Percentiles rank a stretch among this genome's conserved stretches.
phyloP scores from a whole-genome alignment of 1,140 invertebrate genomes.

The Hirudo medicinalis region DNA sequence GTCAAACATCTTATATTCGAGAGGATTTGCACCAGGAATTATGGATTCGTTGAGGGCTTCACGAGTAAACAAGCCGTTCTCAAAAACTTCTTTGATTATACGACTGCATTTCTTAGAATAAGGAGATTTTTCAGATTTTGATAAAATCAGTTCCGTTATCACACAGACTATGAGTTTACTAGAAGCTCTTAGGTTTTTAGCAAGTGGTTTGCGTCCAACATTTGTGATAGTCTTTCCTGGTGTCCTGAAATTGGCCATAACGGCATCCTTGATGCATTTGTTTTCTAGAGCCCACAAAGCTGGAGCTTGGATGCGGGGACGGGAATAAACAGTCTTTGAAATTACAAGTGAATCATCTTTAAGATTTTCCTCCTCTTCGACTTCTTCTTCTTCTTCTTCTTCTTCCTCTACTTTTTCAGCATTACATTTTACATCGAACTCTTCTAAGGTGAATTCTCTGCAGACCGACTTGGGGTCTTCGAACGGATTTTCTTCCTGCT shows the following conservation, averaged over 20 bases:
- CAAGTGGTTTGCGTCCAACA: neutral
- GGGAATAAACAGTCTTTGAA: neutral
- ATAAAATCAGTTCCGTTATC: neutral
- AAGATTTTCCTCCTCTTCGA: neutral
- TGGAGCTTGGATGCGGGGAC: too few relatives aligned
- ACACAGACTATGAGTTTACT: neutral
- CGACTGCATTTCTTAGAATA: conserved; percentile 2
- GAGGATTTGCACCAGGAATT: neutral
- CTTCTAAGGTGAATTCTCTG: neutral
- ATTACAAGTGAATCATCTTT: neutral
- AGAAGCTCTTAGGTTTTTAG: neutral
- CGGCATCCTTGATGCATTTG: neutral
- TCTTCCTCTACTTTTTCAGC: neutral
- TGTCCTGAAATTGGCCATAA: neutral
- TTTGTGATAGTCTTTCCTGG: neutral
- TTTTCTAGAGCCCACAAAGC: neutral
- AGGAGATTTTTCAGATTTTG: neutral
- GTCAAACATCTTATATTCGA: neutral
- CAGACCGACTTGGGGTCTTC: too few relatives aligned
- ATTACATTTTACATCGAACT: neutral
- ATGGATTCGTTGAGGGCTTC: neutral
- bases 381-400: neutral
- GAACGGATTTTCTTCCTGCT: too few relatives aligned
- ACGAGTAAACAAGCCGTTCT: neutral
- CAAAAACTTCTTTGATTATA: neutral